These are phyloP conservation scores for Hippocampus barbouri DNA, from an alignment of 2,113 vertebrate genomes.

Conservation along the genomic window DNA sequence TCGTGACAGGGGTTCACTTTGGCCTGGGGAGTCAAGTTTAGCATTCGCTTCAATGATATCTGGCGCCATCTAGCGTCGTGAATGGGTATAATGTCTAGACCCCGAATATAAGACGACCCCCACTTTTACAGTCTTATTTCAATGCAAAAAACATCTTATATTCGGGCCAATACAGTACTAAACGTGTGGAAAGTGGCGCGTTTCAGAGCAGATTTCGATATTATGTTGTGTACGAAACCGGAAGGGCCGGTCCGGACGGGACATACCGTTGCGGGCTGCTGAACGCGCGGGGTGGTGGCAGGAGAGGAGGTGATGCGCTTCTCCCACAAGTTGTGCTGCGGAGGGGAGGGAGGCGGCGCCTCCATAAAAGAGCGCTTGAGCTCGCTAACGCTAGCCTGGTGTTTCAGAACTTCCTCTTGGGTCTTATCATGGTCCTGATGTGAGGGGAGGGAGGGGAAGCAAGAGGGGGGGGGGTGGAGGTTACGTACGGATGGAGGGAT, in stretches of 20 bases:
- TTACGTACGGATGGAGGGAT: not conserved
- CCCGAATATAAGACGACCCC: too few species aligned
- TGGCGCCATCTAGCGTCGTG: too few species aligned
- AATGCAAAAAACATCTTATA: too few species aligned
- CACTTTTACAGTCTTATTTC: too few species aligned
- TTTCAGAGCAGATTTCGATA: too few species aligned
- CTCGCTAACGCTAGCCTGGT: slow-evolving; percentile 99
- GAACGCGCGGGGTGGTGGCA: slow-evolving; percentile 82
- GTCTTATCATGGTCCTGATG: slow-evolving; percentile 96
- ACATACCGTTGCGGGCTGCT: slow-evolving; percentile 94
- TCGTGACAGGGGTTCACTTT: too few species aligned
- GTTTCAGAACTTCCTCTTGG: slow-evolving; percentile 97
- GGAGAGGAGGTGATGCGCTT: slow-evolving; percentile 95
- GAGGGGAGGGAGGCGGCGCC: slow-evolving; percentile 91
- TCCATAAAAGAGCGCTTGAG: slow-evolving; percentile 99
- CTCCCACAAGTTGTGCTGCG: slow-evolving; percentile 90
- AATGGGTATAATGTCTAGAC: too few species aligned
- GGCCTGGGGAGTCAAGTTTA: too few species aligned
- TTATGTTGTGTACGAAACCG: too few species aligned
- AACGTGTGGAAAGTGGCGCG: too few species aligned
- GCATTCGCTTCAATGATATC: too few species aligned
- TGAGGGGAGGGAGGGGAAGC: slow-evolving; percentile 11
- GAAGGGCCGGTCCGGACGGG: slow-evolving; percentile 26
- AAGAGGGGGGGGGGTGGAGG: not conserved
- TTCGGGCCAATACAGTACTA: too few species aligned